A percentile compares a stretch with the other conserved stretches of the same genome.
Conservation (phyloP, 2,888 invertebrate genomes). For the Stenodera caucasica region DNA sequence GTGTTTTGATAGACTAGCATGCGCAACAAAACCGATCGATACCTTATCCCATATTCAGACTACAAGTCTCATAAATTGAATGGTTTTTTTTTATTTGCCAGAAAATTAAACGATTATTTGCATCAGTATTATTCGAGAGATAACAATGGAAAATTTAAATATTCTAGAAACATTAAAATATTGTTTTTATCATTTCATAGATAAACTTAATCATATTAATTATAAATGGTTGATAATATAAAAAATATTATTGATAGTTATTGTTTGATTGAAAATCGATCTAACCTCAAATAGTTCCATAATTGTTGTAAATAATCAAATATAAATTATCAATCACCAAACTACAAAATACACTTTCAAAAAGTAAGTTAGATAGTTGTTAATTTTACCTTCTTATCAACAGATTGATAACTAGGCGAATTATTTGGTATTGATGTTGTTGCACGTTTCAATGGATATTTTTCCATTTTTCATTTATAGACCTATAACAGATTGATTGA, state of each 20-base stretch:
- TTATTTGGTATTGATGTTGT: slow-evolving; percentile 57
- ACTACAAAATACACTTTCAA: background rate
- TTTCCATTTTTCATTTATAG: slow-evolving; percentile 63
- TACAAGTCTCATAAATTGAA: background rate
- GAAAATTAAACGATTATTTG: too few relatives aligned
- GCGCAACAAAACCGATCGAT: background rate
- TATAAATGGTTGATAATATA: background rate
- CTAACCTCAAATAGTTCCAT: background rate
- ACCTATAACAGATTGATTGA: slow-evolving; percentile 38
- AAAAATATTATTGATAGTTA: too few relatives aligned
- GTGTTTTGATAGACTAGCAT: background rate
- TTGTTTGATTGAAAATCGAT: background rate
- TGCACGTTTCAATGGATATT: slow-evolving; percentile 67
- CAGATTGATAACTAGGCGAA: slow-evolving; percentile 64
- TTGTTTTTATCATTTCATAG: background rate
- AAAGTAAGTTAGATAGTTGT: background rate
- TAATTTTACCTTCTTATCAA: slow-evolving; percentile 62
- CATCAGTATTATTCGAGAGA: too few relatives aligned
- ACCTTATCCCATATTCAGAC: too few relatives aligned
- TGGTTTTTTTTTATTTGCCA: background rate
- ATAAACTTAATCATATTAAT: background rate
- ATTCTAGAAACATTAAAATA: background rate
- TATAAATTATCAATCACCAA: background rate
- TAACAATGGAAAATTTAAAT: background rate
- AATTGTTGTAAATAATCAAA: background rate